Evolutionary conservation across 1,140 invertebrate species (phyloP).

Genomic region (Bombyx mandarina): DNA sequence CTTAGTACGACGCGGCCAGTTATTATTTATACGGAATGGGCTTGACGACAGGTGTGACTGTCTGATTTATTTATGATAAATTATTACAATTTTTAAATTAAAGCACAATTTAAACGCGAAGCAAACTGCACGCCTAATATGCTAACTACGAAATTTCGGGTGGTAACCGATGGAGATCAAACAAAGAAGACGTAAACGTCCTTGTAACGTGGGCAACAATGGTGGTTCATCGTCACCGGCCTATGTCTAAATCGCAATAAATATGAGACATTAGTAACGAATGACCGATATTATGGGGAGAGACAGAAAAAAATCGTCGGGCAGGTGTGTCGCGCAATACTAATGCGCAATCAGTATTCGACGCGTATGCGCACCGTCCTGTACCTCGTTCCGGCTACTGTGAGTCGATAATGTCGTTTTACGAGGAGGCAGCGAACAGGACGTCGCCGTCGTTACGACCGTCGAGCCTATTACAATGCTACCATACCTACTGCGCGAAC

Average conservation of each 20-base stretch:
- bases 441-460: conserved; percentile 69
- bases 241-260: conserved; percentile 56
- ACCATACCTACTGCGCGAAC: conserved; percentile 55
- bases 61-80: conserved; percentile 39
- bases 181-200: conserved; percentile 37
- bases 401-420: conserved; percentile 69
- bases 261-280: conserved; percentile 62
- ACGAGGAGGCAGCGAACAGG: conserved; percentile 64
- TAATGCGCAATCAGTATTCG: conserved; percentile 69
- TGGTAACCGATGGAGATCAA: conserved; percentile 14
- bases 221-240: conserved; percentile 37
- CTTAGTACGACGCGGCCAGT: conserved; percentile 56
- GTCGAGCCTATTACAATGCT: conserved; percentile 66
- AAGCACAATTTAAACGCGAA: conserved; percentile 6
- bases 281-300: conserved; percentile 68
- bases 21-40: conserved; percentile 60
- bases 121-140: conserved; percentile 8
- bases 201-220: conserved; percentile 44
- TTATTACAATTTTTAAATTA: conserved; percentile 5
- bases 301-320: conserved; percentile 64
- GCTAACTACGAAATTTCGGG: background rate
- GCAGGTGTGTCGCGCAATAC: conserved; percentile 66
- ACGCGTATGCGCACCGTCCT: conserved; percentile 60
- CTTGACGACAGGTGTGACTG: conserved; percentile 50
- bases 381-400: conserved; percentile 69